A percentile compares a stretch with the other conserved stretches of the same genome.
Conservation (phyloP, 1,140 invertebrate species). For the Trichomalopsis sarcophagae region DNA sequence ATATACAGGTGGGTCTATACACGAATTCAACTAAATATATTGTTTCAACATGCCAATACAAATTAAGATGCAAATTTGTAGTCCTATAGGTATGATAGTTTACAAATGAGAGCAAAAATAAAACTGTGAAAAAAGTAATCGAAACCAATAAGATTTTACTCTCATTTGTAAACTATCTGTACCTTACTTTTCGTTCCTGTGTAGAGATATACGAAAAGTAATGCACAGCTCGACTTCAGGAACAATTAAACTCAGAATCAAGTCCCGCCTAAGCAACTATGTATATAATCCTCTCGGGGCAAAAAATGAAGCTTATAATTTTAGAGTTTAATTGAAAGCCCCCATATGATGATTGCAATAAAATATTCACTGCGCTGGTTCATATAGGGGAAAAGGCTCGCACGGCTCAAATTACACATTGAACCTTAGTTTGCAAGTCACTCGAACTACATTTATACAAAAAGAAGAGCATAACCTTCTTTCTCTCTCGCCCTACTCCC, state of each 20-base stretch:
- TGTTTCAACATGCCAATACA: too few species aligned
- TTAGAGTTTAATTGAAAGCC: constrained; percentile 7
- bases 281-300: not conserved
- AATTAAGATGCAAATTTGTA: too few species aligned
- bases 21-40: too few species aligned
- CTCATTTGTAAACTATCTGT: too few species aligned
- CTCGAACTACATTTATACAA: not conserved
- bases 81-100: too few species aligned
- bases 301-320: constrained; percentile 12
- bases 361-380: not conserved
- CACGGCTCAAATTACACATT: constrained; percentile 40
- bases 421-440: constrained; percentile 43
- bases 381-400: not conserved
- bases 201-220: too few species aligned
- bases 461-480: not conserved
- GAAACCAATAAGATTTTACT: too few species aligned
- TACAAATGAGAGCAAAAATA: too few species aligned
- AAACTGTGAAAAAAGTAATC: too few species aligned
- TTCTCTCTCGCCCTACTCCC: not conserved
- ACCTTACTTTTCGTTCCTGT: too few species aligned
- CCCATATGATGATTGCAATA: constrained; percentile 9
- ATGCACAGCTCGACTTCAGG: not conserved
- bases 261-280: not conserved
- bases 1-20: too few species aligned
- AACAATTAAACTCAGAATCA: too few species aligned